Evolutionary conservation across 2,888 invertebrate species (phyloP).

Genomic region (Drosophila gaucha): DNA sequence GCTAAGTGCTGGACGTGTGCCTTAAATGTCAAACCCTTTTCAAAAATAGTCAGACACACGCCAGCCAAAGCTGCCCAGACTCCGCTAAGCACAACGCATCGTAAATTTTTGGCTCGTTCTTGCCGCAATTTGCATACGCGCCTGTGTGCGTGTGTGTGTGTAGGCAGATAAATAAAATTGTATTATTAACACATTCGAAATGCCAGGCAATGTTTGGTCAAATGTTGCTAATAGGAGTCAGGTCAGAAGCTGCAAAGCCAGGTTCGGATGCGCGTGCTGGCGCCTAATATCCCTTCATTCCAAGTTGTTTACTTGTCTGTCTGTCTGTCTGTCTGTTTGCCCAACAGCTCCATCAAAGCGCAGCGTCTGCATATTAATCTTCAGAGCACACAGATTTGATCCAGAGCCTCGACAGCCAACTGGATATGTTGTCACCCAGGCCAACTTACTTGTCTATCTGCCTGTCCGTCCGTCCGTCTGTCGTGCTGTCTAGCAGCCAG

Average conservation of each 20-base stretch:
- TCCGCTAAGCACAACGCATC: slow-evolving; percentile 44
- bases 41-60: slow-evolving; percentile 66
- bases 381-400: slow-evolving; percentile 54
- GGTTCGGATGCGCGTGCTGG: slow-evolving; percentile 31
- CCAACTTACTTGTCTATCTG: slow-evolving; percentile 10
- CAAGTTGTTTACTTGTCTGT: slow-evolving; percentile 60
- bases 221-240: slow-evolving; percentile 67
- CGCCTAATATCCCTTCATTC: slow-evolving; percentile 61
- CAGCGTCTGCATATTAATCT: slow-evolving; percentile 66
- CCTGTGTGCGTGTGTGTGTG: slow-evolving; percentile 9
- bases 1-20: slow-evolving; percentile 42
- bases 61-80: slow-evolving; percentile 33
- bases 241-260: slow-evolving; percentile 24
- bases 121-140: slow-evolving; percentile 40
- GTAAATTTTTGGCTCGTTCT: slow-evolving; percentile 71
- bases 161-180: slow-evolving; percentile 69
- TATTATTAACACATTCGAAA: slow-evolving; percentile 77
- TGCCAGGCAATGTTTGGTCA: slow-evolving; percentile 68
- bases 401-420: slow-evolving; percentile 1
- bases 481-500: slow-evolving; percentile 39
- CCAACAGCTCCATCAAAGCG: slow-evolving; percentile 53
- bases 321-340: slow-evolving; percentile 40
- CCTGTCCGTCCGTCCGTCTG: slow-evolving; percentile 6
- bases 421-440: slow-evolving; percentile 31
- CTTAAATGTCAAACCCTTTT: slow-evolving; percentile 75